Evolutionary conservation across 2,797 vertebrate genomes (phyloP).

Genomic region (Hippopotamyrus pictus): DNA sequence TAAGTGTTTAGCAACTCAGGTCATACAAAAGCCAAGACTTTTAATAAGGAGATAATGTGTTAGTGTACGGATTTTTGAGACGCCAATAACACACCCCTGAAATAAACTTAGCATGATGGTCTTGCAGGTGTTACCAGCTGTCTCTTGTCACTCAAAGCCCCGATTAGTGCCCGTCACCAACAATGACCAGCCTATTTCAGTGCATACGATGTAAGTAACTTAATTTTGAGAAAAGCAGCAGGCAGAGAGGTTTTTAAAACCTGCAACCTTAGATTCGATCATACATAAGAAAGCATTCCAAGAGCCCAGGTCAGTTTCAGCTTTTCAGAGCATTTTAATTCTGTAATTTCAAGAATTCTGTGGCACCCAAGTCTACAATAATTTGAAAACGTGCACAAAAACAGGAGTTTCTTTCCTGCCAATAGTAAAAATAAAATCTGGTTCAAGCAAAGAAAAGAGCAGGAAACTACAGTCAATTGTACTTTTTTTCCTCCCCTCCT

Average conservation of each 20-base stretch:
- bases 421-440: constrained; percentile 74
- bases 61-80: background rate
- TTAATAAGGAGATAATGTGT: background rate
- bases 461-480: constrained; percentile 75
- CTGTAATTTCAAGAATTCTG: constrained; percentile 70
- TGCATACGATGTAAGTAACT: background rate
- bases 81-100: background rate
- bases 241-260: background rate
- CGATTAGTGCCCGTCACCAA: background rate
- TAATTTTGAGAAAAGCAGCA: background rate
- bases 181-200: background rate
- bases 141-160: background rate
- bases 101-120: background rate
- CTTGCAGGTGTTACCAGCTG: background rate
- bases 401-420: constrained; percentile 68
- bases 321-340: constrained; percentile 75
- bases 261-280: constrained; percentile 1
- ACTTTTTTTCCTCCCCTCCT: constrained; percentile 54
- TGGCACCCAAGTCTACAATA: constrained; percentile 78
- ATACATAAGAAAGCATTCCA: constrained; percentile 12
- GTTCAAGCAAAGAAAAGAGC: constrained; percentile 71
- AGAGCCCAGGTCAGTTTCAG: constrained; percentile 39
- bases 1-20: background rate
- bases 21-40: background rate
- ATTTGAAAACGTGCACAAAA: constrained; percentile 77